Percentiles rank a stretch among this genome's conserved stretches.
Conservation (phyloP, 2,113 vertebrate genomes). For the Lucifuga dentata region DNA sequence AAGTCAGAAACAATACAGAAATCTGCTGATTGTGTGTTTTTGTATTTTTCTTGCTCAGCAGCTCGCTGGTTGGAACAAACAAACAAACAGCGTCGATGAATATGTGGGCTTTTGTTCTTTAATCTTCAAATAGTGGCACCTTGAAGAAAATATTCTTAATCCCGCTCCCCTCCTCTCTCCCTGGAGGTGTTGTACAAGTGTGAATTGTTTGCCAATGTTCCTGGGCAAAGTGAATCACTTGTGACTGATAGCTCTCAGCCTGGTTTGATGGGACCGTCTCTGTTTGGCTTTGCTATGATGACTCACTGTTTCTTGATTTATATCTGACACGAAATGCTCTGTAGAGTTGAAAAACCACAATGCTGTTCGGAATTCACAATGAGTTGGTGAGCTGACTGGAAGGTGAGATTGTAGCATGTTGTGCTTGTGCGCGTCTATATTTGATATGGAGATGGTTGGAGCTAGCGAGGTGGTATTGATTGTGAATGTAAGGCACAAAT, state of each 20-base stretch:
- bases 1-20: slow-evolving; percentile 17
- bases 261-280: slow-evolving; percentile 46
- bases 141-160: slow-evolving; percentile 10
- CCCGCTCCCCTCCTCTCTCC: not conserved
- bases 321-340: slow-evolving; percentile 28
- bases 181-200: slow-evolving; percentile 41
- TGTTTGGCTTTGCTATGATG: slow-evolving; percentile 44
- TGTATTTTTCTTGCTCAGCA: slow-evolving; percentile 4
- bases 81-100: not conserved
- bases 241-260: slow-evolving; percentile 50
- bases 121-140: not conserved
- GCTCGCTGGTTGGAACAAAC: not conserved
- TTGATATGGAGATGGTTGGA: not conserved
- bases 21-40: not conserved
- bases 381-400: slow-evolving; percentile 31
- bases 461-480: slow-evolving; percentile 13
- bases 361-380: slow-evolving; percentile 24
- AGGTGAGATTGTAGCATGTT: slow-evolving; percentile 26
- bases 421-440: slow-evolving; percentile 15
- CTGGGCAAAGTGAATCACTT: slow-evolving; percentile 65
- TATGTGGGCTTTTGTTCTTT: slow-evolving; percentile 21
- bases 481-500: not conserved
- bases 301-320: slow-evolving; percentile 53
- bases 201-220: slow-evolving; percentile 36
- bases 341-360: slow-evolving; percentile 13